Conservation (phyloP, 2,113 vertebrate genomes). For the Leptosomus discolor region DNA sequence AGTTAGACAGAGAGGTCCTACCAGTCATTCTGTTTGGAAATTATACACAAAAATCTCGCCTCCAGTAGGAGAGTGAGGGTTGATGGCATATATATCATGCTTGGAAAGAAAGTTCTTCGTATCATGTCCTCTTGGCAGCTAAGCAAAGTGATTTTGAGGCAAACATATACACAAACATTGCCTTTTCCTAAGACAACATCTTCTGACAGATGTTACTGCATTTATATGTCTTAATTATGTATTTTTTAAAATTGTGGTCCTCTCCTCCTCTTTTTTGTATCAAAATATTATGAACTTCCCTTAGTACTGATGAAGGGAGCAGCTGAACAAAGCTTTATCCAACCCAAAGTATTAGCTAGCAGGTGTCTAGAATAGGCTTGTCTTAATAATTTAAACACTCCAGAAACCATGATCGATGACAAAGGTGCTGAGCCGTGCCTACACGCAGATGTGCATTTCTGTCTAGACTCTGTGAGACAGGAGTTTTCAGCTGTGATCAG, state of each 20-base stretch:
- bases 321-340: background rate
- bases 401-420: background rate
- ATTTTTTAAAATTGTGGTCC: background rate
- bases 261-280: background rate
- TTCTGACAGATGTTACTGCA: background rate
- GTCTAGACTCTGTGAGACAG: background rate
- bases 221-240: background rate
- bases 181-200: background rate
- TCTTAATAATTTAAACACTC: background rate
- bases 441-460: background rate
- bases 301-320: background rate
- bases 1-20: background rate
- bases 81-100: background rate
- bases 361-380: background rate
- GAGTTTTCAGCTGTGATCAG: background rate
- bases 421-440: background rate
- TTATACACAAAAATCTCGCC: background rate
- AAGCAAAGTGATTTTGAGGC: constrained; percentile 20
- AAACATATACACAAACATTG: background rate
- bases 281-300: background rate
- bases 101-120: background rate
- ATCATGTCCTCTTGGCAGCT: background rate
- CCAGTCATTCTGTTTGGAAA: background rate
- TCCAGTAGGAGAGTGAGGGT: background rate
- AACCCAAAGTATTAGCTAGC: background rate